A percentile compares a stretch with the other conserved stretches of the same genome.
Evolutionary conservation across 2,797 vertebrate genomes (phyloP).

Genomic region (Tenualosa thibaudeaui): DNA sequence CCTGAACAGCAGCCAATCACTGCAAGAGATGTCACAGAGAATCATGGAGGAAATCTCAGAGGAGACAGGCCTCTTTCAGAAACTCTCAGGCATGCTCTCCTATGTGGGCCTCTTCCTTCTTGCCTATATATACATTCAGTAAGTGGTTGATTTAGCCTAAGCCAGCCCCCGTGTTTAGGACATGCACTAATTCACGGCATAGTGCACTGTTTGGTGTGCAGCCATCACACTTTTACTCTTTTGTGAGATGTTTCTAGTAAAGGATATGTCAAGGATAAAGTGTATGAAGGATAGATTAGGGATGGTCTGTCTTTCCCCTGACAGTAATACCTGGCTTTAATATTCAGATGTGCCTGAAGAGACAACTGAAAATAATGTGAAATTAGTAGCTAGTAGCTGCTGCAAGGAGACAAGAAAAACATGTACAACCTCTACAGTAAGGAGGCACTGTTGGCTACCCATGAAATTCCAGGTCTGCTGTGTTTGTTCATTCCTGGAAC

Average conservation of each 20-base stretch:
- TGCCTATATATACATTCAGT: constrained; percentile 74
- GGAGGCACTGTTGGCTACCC: not conserved
- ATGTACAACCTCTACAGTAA: not conserved
- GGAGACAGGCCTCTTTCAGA: constrained; percentile 57
- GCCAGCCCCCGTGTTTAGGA: not conserved
- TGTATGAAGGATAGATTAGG: not conserved
- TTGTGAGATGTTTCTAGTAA: no score
- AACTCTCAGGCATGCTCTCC: constrained; percentile 58
- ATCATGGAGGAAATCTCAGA: constrained; percentile 72
- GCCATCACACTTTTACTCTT: no score
- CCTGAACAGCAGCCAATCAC: constrained; percentile 73
- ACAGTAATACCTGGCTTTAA: not conserved
- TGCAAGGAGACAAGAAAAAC: not conserved
- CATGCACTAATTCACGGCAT: not conserved
- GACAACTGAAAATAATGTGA: not conserved
- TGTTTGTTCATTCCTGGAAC: not conserved
- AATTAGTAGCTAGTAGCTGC: not conserved
- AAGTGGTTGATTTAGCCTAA: constrained; percentile 46
- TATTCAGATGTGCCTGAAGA: not conserved
- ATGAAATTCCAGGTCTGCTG: not conserved
- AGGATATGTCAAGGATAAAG: not conserved
- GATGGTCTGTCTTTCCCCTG: not conserved
- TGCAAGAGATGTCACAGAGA: constrained; percentile 73
- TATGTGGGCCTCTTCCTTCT: constrained; percentile 71
- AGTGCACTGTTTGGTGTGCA: no score